phyloP scores from a whole-genome alignment of 2,797 vertebrate species.

The Apogon hyalosoma region DNA sequence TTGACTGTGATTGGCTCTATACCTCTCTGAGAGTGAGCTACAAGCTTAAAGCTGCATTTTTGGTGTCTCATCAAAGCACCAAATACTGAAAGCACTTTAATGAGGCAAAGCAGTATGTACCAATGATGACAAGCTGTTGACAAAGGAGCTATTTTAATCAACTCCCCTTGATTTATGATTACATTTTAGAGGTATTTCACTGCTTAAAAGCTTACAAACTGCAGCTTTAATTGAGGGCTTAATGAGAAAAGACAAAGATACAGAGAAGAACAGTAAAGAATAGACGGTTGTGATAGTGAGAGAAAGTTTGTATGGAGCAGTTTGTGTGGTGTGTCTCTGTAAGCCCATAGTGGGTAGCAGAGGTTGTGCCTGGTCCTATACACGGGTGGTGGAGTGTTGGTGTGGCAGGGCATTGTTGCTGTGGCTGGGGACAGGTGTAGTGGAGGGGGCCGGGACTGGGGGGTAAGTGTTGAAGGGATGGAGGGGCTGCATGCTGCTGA shows the following conservation, averaged over 20 bases:
- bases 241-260: constrained; percentile 67
- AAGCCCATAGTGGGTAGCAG: constrained; percentile 64
- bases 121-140: constrained; percentile 55
- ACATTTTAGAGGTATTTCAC: constrained; percentile 74
- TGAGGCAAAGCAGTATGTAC: constrained; percentile 49
- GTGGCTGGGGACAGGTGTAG: constrained; percentile 83
- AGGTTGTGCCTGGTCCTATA: constrained; percentile 87
- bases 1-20: constrained; percentile 54
- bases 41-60: constrained; percentile 66
- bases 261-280: constrained; percentile 40
- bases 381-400: constrained; percentile 95
- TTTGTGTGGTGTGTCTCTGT: constrained; percentile 71
- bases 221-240: constrained; percentile 80
- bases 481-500: constrained; percentile 89
- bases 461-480: constrained; percentile 93
- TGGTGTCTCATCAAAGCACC: constrained; percentile 51
- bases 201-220: constrained; percentile 79
- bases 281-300: constrained; percentile 39
- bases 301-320: constrained; percentile 62
- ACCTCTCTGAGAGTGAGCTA: constrained; percentile 50
- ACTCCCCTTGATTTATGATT: constrained; percentile 56
- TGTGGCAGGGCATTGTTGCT: constrained; percentile 94
- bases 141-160: constrained; percentile 51
- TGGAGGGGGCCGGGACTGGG: constrained; percentile 82
- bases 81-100: constrained; percentile 40